Percentiles rank a stretch among this genome's conserved stretches.
Evolutionary conservation across 2,113 vertebrate genomes (phyloP).

Genomic region (Cnemophilus loriae): DNA sequence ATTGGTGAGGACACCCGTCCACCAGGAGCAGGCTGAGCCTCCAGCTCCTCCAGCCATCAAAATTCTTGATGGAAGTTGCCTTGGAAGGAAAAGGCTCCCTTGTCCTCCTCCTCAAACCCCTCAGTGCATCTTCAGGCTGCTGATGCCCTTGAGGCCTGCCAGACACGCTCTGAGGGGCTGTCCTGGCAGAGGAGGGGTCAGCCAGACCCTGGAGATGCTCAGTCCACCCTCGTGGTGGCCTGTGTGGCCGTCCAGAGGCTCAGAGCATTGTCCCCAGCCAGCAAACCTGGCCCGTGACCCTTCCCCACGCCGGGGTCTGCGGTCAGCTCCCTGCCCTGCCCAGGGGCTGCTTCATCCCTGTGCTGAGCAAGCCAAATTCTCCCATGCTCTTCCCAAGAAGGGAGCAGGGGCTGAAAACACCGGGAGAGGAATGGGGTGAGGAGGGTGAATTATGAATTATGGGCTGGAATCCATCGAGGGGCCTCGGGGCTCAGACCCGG

Average conservation of each 20-base stretch:
- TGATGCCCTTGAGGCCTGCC: background rate
- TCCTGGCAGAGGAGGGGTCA: background rate
- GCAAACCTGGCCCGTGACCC: background rate
- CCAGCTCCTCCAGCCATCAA: background rate
- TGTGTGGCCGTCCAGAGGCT: background rate
- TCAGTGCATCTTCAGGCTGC: background rate
- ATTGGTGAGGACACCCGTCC: background rate
- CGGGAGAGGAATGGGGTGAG: rapidly evolving
- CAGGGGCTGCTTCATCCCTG: background rate
- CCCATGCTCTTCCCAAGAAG: background rate
- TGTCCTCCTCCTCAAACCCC: background rate
- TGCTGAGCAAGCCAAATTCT: background rate
- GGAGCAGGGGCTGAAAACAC: background rate
- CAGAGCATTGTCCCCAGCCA: background rate
- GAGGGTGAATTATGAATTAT: background rate
- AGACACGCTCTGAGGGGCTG: background rate
- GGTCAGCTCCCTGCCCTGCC: background rate
- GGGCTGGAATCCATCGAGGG: background rate
- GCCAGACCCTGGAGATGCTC: background rate
- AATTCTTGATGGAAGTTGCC: background rate
- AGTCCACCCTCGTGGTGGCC: rapidly evolving
- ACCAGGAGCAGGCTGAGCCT: background rate
- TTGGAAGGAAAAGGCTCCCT: background rate
- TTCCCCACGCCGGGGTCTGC: background rate
- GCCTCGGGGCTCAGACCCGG: background rate